Conservation (phyloP, 2,888 invertebrate genomes). For the Dryocosmus kuriphilus region DNA sequence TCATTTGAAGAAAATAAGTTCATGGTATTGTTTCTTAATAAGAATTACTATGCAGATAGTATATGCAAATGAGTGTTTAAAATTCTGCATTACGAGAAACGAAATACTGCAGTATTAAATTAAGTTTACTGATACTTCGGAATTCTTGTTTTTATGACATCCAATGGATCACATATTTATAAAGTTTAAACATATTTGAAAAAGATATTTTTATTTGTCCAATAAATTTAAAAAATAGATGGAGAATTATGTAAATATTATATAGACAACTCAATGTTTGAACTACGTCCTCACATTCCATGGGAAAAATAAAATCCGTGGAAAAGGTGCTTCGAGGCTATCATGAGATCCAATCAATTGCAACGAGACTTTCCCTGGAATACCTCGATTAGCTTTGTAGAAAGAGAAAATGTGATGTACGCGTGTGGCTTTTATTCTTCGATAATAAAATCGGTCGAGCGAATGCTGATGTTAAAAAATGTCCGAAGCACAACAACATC, state of each 20-base stretch:
- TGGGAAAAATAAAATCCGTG: not conserved
- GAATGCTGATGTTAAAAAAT: not conserved
- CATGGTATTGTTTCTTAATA: not conserved
- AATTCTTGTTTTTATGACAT: not conserved
- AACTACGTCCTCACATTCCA: no score
- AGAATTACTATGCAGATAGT: not conserved
- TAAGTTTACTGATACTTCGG: not conserved
- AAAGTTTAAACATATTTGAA: not conserved
- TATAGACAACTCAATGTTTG: no score
- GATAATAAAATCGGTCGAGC: not conserved
- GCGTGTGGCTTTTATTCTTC: not conserved
- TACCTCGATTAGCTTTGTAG: not conserved
- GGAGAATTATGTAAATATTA: no score
- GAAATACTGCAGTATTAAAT: not conserved
- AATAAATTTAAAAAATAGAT: not conserved
- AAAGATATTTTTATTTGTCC: not conserved
- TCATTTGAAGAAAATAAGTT: not conserved
- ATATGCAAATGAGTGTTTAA: not conserved
- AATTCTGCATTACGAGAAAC: not conserved
- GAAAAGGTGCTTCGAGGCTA: no score
- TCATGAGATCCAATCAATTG: not conserved
- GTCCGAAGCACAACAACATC: not conserved
- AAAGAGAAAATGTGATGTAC: constrained; percentile 1
- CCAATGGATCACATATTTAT: not conserved
- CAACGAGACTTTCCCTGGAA: not conserved